phyloP scores from a whole-genome alignment of 2,888 invertebrate genomes.

The Drosophila affinis region DNA sequence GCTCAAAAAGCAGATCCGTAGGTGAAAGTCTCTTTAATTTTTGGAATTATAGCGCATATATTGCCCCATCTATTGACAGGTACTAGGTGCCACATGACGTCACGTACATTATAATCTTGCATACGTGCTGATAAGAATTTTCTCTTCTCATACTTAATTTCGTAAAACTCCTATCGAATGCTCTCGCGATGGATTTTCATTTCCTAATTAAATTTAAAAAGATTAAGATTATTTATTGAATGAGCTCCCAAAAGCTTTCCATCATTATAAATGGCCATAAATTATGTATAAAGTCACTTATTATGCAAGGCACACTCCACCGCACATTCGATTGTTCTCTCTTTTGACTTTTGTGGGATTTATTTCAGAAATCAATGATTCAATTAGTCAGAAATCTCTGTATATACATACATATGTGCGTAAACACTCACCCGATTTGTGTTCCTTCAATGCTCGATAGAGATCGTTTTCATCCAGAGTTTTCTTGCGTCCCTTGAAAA shows the following conservation, averaged over 20 bases:
- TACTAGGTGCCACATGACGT: conserved; percentile 30
- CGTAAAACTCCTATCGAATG: conserved; percentile 27
- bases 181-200: conserved; percentile 21
- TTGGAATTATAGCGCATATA: neutral
- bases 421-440: conserved; percentile 86
- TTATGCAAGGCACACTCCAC: conserved; percentile 25
- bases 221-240: conserved; percentile 28
- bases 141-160: conserved; percentile 18
- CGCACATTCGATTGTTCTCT: neutral
- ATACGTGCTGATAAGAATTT: conserved; percentile 42
- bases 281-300: conserved; percentile 21
- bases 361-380: neutral
- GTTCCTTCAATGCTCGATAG: conserved; percentile 88
- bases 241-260: neutral
- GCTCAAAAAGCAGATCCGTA: neutral
- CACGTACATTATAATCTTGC: conserved; percentile 39
- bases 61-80: conserved; percentile 10
- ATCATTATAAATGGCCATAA: conserved; percentile 32
- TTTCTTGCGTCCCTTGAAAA: conserved; percentile 89
- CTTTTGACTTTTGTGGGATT: conserved; percentile 1
- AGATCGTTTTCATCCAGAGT: conserved; percentile 90
- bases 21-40: conserved; percentile 8
- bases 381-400: conserved; percentile 19
- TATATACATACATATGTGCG: too few species aligned
- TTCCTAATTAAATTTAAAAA: conserved; percentile 45